Evolutionary conservation across 2,113 vertebrate genomes (phyloP).

Genomic region (Apeltes quadracus): DNA sequence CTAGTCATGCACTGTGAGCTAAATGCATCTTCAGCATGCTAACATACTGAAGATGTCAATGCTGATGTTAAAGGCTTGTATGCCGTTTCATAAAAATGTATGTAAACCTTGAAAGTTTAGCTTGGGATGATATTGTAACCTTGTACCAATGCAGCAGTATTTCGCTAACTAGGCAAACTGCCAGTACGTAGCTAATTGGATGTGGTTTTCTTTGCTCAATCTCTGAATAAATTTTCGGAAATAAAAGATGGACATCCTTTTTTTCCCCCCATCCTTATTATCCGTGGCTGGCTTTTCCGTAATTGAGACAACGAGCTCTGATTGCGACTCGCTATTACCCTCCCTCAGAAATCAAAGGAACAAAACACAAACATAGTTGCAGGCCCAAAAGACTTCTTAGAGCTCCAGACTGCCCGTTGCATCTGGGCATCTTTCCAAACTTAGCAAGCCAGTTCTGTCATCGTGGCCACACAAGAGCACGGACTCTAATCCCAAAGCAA

Average conservation of each 20-base stretch:
- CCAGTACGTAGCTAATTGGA: neutral
- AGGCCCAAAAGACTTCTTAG: slow-evolving; percentile 12
- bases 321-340: neutral
- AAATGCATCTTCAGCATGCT: neutral
- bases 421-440: slow-evolving; percentile 42
- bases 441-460: slow-evolving; percentile 26
- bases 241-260: neutral
- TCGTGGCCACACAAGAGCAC: slow-evolving; percentile 26
- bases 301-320: neutral
- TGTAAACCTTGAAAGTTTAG: too few relatives aligned
- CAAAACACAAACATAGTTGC: slow-evolving; percentile 2
- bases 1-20: neutral
- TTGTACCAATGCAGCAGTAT: neutral
- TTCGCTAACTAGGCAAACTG: neutral
- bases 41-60: too few relatives aligned
- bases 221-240: neutral
- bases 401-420: slow-evolving; percentile 3
- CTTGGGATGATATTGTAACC: neutral
- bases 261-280: neutral
- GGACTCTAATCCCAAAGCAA: slow-evolving; percentile 1
- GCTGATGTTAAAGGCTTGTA: too few relatives aligned
- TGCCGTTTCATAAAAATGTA: too few relatives aligned
- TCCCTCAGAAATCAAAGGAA: neutral
- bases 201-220: neutral
- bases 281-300: neutral